phyloP scores from a whole-genome alignment of 2,888 invertebrate genomes.

The Hoplodrina blanda region DNA sequence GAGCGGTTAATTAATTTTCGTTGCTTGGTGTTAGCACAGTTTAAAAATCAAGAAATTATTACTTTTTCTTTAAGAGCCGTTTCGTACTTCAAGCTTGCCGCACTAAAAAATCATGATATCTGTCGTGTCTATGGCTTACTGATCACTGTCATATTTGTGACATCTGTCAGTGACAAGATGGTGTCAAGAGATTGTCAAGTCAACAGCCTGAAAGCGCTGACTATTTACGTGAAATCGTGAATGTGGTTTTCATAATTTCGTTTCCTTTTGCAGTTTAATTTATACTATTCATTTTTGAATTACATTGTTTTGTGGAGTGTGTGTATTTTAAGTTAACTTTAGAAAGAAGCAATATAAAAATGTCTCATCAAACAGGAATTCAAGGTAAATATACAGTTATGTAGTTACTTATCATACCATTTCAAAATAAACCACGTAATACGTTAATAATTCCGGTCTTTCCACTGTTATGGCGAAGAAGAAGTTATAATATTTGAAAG shows the following conservation, averaged over 20 bases:
- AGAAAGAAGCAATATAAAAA: slow-evolving; percentile 77
- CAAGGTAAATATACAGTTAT: slow-evolving; percentile 91
- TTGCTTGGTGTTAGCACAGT: too few relatives aligned
- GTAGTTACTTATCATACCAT: slow-evolving; percentile 46
- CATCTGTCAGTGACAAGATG: slow-evolving; percentile 25
- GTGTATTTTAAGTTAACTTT: slow-evolving; percentile 28
- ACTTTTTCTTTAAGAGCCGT: too few relatives aligned
- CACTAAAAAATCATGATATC: neutral
- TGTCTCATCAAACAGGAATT: slow-evolving; percentile 98
- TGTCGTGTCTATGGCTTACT: slow-evolving; percentile 6
- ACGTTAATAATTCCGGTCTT: slow-evolving; percentile 39
- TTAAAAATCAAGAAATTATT: too few relatives aligned
- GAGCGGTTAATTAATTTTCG: neutral
- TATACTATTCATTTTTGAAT: slow-evolving; percentile 38
- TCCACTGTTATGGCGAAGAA: neutral
- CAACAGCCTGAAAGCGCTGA: slow-evolving; percentile 7
- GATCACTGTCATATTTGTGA: neutral
- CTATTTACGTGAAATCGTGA: slow-evolving; percentile 18
- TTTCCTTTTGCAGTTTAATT: slow-evolving; percentile 50
- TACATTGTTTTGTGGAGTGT: slow-evolving; percentile 35
- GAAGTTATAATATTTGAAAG: neutral
- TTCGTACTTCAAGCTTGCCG: too few relatives aligned
- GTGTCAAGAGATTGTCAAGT: slow-evolving; percentile 26
- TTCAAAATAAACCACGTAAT: slow-evolving; percentile 57
- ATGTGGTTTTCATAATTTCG: slow-evolving; percentile 37